Evolutionary conservation across 35 echinoderm and acorn worm genomes (phyloP).

Genomic region (Apostichopus parvimensis): DNA sequence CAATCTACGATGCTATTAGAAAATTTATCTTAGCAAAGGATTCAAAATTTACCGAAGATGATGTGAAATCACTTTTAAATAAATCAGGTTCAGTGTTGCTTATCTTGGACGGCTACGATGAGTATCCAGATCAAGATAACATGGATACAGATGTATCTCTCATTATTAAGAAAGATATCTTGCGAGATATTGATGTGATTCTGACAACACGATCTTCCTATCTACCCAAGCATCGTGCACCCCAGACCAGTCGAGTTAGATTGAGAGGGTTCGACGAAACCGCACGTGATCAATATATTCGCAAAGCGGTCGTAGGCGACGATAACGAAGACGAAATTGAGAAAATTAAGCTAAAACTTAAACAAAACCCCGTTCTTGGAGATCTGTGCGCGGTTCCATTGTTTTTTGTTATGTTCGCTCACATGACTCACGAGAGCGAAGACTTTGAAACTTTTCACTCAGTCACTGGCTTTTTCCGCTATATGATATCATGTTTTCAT

Average conservation of each 20-base stretch:
- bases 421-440: background rate
- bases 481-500: slow-evolving; percentile 7
- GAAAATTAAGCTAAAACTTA: background rate
- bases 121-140: background rate
- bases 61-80: background rate
- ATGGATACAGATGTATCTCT: background rate
- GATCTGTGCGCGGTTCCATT: slow-evolving; percentile 15
- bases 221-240: background rate
- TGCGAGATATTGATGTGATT: background rate
- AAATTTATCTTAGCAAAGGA: background rate
- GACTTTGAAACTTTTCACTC: background rate
- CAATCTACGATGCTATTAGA: slow-evolving; percentile 17
- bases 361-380: background rate
- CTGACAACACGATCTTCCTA: background rate
- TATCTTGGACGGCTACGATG: background rate
- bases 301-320: background rate
- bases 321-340: background rate
- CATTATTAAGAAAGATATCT: background rate
- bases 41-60: background rate
- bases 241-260: background rate
- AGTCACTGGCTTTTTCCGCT: background rate
- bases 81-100: background rate
- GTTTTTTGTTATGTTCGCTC: slow-evolving; percentile 3
- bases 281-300: background rate
- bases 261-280: background rate